Conservation (phyloP, 2,113 vertebrate species). For the Cephalopholis sonnerati region DNA sequence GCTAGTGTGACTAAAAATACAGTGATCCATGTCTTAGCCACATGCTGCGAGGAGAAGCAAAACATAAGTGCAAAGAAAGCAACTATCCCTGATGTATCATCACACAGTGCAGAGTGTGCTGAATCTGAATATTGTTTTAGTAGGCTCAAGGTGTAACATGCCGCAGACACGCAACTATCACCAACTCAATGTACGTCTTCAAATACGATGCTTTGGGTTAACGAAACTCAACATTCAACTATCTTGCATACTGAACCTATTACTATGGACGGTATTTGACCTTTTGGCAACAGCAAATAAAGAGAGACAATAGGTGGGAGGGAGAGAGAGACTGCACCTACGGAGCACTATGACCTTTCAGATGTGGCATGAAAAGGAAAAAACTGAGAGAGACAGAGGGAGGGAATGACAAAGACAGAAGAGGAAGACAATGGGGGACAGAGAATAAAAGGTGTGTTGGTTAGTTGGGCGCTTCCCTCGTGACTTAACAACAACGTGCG, state of each 20-base stretch:
- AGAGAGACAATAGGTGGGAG: conserved; percentile 22
- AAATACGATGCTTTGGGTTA: too few relatives aligned
- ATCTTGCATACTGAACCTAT: background rate
- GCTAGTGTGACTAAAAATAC: background rate
- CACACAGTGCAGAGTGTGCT: background rate
- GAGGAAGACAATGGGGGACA: conserved; percentile 8
- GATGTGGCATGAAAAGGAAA: conserved; percentile 19
- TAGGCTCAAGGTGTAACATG: background rate
- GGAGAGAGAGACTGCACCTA: background rate
- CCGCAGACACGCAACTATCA: background rate
- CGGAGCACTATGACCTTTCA: conserved; percentile 53
- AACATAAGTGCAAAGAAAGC: background rate
- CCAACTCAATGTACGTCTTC: background rate
- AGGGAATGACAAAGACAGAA: background rate
- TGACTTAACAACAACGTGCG: background rate
- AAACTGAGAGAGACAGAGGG: background rate
- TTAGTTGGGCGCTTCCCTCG: background rate
- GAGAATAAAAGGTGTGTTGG: conserved; percentile 1
- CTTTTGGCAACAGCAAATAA: conserved; percentile 31
- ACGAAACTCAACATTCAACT: too few relatives aligned
- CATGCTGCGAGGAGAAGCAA: background rate
- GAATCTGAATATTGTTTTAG: conserved; percentile 1
- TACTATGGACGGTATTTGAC: conserved; percentile 31
- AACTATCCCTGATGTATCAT: background rate
- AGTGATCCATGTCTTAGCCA: background rate